A percentile compares a stretch with the other conserved stretches of the same genome.
These are phyloP conservation scores for Oreochromis niloticus DNA, from an alignment of 2,113 vertebrate genomes.

Conservation along the genomic window DNA sequence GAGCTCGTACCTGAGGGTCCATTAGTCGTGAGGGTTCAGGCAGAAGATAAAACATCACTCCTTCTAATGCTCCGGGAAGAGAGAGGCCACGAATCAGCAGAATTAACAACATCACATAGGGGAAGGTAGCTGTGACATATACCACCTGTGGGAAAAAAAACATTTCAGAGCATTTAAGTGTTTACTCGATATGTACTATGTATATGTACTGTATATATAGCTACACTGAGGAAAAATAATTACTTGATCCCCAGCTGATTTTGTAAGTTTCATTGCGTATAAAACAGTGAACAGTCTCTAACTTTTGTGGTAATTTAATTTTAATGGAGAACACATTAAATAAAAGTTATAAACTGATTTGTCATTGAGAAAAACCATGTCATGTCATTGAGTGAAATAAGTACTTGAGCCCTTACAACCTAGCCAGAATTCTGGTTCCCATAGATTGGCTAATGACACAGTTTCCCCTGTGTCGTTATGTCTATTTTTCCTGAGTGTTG, in stretches of 20 bases:
- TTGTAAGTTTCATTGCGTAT: background rate
- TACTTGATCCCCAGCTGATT: background rate
- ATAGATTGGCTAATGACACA: background rate
- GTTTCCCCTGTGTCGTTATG: background rate
- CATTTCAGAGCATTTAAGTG: too few species aligned
- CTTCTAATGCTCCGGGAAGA: too few species aligned
- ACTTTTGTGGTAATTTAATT: background rate
- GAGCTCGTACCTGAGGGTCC: too few species aligned
- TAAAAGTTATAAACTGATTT: background rate
- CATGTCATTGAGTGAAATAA: background rate
- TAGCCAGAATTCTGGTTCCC: background rate
- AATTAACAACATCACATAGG: too few species aligned
- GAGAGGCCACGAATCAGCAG: too few species aligned
- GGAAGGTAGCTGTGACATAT: too few species aligned
- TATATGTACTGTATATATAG: background rate
- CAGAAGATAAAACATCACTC: too few species aligned
- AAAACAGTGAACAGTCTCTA: background rate
- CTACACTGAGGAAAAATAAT: background rate
- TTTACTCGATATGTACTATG: too few species aligned
- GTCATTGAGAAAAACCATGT: too few species aligned
- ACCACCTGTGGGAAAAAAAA: too few species aligned
- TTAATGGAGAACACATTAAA: background rate
- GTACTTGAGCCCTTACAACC: background rate
- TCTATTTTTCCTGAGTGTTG: background rate
- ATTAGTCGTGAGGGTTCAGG: too few species aligned